Evolutionary conservation across 1,140 invertebrate genomes (phyloP), one percentile per base, ranked within the genome.

Genomic region (Phymastichus coffea): DNA sequence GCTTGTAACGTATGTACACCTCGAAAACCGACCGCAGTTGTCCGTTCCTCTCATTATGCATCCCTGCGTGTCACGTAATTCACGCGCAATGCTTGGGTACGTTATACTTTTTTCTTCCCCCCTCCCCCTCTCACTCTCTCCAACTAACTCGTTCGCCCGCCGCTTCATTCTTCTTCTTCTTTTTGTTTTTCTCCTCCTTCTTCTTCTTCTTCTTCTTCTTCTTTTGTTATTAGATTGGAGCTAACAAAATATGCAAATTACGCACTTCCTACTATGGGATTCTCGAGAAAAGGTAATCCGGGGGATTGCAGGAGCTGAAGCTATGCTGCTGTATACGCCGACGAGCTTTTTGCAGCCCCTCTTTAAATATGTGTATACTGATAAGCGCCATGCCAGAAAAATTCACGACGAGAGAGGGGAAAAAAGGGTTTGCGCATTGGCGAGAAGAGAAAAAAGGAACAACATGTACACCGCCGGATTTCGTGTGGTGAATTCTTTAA

Each of bases 191-290:
- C 3, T 14, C 35, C 35, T 9, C 33, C 53, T 38, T 35, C 8
- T 26, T 19, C 37, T 49, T 22, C 15, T 15, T 51, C 41, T 43
- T 1, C 12, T 17, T 43, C 22, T 17, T 15, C n/a, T 26, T 17
- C 49, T 17, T 19, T 60, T 53, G 52, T 61, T 63, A 56, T 64
- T 63, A 44, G 33, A 64, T 57, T 57, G 46, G 59, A 57, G 56
- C 53, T 66, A 69, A 69, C 73, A 70, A 72, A 78, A 76, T 78
- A 80, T 78, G 76, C 70, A 78, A 78, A 78, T 78, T 73, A 58
- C 62, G 37, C 26, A 37, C 17, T 46, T 15, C 46, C 22, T 49
- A n/a, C n/a, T n/a, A n/a, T n/a, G n/a, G n/a, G n/a, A n/a, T n/a
- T n/a, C n/a, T n/a, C n/a, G n/a, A n/a, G n/a, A n/a, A n/a, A n/a